Conservation (phyloP, 1,140 invertebrate genomes). For the Drosophila ironensis region DNA sequence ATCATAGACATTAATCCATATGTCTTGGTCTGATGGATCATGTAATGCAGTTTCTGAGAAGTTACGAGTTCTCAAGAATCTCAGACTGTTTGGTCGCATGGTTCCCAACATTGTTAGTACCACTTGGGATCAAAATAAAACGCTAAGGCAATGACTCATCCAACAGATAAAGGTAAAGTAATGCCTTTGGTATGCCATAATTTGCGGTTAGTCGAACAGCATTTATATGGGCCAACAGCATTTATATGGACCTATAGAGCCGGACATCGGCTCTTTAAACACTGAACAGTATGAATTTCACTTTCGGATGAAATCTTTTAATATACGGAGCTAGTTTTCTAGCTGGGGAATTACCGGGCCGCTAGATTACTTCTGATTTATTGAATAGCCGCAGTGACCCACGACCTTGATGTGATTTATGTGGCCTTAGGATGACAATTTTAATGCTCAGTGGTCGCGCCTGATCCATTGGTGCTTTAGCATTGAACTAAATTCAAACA, state of each 20-base stretch:
- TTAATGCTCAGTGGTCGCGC: not conserved
- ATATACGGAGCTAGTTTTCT: not conserved
- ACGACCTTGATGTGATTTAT: conserved; percentile 11
- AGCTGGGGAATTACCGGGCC: not conserved
- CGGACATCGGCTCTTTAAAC: too few relatives aligned
- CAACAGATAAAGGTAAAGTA: not conserved
- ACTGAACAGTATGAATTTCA: conserved; percentile 3
- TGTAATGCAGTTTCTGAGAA: not conserved
- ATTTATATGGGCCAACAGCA: conserved; percentile 2
- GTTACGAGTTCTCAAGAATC: not conserved
- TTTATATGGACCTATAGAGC: not conserved
- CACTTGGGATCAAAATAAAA: conserved; percentile 17
- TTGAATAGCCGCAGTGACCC: conserved; percentile 1
- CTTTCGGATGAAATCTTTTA: not conserved
- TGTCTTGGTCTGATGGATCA: not conserved
- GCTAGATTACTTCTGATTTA: not conserved
- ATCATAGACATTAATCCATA: not conserved
- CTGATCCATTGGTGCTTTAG: conserved; percentile 6
- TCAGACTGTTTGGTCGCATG: not conserved
- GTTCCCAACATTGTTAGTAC: conserved; percentile 1
- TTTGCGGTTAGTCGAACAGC: conserved; percentile 32
- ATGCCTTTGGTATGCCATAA: conserved; percentile 37
- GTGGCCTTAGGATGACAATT: not conserved
- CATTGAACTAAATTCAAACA: conserved; percentile 24
- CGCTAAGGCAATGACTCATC: conserved; percentile 37